Conservation (phyloP, 2,113 vertebrate species). For the Ciconia maguari region DNA sequence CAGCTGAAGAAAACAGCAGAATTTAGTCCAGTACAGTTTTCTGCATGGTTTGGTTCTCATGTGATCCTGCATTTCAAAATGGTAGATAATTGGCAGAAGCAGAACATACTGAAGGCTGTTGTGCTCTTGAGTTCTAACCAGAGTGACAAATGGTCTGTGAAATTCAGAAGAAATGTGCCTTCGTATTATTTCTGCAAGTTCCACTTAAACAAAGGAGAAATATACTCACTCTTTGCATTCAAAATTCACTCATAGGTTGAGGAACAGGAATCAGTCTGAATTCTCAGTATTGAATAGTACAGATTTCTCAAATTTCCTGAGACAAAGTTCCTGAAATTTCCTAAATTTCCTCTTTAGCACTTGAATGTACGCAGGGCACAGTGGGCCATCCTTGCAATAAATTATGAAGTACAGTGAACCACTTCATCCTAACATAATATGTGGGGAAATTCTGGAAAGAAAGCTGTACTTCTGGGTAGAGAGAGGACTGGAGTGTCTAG, state of each 20-base stretch:
- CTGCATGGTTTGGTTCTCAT: background rate
- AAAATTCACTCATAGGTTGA: background rate
- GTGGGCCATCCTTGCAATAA: background rate
- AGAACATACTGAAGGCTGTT: background rate
- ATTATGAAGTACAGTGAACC: background rate
- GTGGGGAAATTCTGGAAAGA: background rate
- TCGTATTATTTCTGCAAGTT: background rate
- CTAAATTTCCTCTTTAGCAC: background rate
- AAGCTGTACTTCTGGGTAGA: background rate
- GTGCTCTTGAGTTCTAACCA: background rate
- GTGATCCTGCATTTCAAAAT: background rate
- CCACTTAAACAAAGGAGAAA: background rate
- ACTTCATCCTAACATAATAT: background rate
- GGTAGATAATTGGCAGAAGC: background rate
- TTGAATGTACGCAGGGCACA: background rate
- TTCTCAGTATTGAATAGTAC: background rate
- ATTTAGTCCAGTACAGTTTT: background rate
- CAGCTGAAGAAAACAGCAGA: background rate
- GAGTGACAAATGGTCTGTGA: background rate
- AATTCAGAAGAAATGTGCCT: background rate
- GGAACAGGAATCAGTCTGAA: background rate
- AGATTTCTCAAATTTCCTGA: background rate
- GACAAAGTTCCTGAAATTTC: background rate
- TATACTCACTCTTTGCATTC: background rate
- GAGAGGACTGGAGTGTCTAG: background rate